Percentiles rank a stretch among this genome's conserved stretches.
These are phyloP conservation scores for Cetoscarus ocellatus DNA, from an alignment of 2,797 vertebrate species.

Conservation along the genomic window DNA sequence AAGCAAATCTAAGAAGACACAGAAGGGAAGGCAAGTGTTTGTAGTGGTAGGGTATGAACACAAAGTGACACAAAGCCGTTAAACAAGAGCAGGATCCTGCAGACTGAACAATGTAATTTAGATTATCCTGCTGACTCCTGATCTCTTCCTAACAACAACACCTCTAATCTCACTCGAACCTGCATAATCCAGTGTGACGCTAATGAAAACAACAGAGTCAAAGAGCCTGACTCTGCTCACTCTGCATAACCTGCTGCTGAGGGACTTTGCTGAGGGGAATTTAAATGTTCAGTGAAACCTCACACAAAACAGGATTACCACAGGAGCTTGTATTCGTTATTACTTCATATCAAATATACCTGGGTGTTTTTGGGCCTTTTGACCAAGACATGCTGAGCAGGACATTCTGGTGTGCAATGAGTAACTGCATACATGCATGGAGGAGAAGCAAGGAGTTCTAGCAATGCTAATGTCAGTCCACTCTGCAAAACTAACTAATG, in stretches of 20 bases:
- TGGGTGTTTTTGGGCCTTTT: no score
- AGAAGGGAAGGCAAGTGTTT: not conserved
- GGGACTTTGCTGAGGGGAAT: slow-evolving; percentile 4
- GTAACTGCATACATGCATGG: no score
- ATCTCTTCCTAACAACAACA: slow-evolving; percentile 21
- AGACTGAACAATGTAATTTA: slow-evolving; percentile 28
- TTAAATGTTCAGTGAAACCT: slow-evolving; percentile 12
- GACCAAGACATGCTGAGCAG: no score
- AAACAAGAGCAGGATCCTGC: slow-evolving; percentile 8
- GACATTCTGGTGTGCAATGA: no score
- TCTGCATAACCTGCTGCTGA: slow-evolving; percentile 17
- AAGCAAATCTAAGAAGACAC: not conserved
- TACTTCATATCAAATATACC: no score
- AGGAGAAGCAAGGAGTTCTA: no score
- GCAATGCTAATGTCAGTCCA: no score
- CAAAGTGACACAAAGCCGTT: not conserved
- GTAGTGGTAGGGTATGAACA: not conserved
- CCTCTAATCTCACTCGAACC: slow-evolving; percentile 37
- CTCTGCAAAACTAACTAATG: no score
- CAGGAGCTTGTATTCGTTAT: not conserved
- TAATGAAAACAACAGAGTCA: slow-evolving; percentile 44
- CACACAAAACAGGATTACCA: not conserved
- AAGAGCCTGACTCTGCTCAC: slow-evolving; percentile 18
- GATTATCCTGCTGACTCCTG: slow-evolving; percentile 28
- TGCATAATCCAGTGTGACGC: slow-evolving; percentile 34